Evolutionary conservation across 2,888 invertebrate species (phyloP).

Genomic region (Hyalella azteca): DNA sequence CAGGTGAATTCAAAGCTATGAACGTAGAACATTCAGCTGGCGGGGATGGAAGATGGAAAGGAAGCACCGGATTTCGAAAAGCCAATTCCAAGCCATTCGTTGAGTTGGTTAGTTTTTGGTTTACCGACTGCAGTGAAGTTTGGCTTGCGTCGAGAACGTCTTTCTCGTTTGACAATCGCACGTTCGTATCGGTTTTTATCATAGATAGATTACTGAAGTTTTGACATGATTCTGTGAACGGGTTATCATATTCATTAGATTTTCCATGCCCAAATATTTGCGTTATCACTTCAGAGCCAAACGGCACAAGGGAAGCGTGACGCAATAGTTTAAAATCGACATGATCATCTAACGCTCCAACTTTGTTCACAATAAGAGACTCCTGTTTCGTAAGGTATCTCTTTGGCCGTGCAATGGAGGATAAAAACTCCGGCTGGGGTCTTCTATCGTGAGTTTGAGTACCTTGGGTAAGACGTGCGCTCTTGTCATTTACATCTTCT

Average conservation of each 20-base stretch:
- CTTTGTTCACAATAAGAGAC: background rate
- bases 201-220: background rate
- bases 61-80: background rate
- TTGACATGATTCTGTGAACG: background rate
- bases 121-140: background rate
- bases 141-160: background rate
- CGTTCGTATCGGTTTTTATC: background rate
- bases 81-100: background rate
- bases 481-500: too few relatives aligned
- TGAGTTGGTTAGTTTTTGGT: background rate
- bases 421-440: background rate
- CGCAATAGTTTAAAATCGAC: background rate
- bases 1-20: constrained; percentile 1
- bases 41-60: constrained; percentile 33
- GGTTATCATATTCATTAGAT: background rate
- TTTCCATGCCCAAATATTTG: background rate
- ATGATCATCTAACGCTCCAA: background rate
- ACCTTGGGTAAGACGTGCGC: too few relatives aligned
- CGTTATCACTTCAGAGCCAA: background rate
- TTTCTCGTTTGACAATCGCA: background rate
- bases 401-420: background rate
- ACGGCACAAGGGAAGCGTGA: background rate
- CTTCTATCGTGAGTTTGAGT: too few relatives aligned
- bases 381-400: background rate
- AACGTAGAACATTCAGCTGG: background rate